Percentiles rank a stretch among this genome's conserved stretches.
phyloP scores from a whole-genome alignment of 2,888 invertebrate genomes.

The Mayetiola destructor region DNA sequence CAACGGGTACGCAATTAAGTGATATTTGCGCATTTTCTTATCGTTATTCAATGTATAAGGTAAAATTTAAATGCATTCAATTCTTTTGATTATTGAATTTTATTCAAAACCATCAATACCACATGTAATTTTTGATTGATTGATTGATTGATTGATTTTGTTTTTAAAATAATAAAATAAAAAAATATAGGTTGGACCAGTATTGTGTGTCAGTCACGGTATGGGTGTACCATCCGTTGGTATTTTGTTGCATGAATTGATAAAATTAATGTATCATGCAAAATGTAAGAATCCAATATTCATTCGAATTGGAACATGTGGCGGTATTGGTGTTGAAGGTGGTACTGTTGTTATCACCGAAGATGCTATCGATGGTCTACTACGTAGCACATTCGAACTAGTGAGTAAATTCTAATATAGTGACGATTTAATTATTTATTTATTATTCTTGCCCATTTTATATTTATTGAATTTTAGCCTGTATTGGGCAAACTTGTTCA shows the following conservation, averaged over 20 bases:
- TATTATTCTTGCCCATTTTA: not conserved
- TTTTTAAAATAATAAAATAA: not conserved
- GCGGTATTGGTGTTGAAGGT: slow-evolving; percentile 81
- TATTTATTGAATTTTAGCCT: slow-evolving; percentile 40
- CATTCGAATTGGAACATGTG: slow-evolving; percentile 87
- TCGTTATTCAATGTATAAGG: slow-evolving; percentile 92
- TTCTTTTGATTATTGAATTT: too few relatives aligned
- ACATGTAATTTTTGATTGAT: too few relatives aligned
- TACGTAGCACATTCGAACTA: slow-evolving; percentile 68
- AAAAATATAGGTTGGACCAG: slow-evolving; percentile 30
- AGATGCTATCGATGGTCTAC: slow-evolving; percentile 76
- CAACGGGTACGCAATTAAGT: slow-evolving; percentile 71
- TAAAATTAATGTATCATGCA: slow-evolving; percentile 90
- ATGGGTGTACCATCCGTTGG: slow-evolving; percentile 96
- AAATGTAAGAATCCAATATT: slow-evolving; percentile 76
- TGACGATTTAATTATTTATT: not conserved
- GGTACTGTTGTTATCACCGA: slow-evolving; percentile 91
- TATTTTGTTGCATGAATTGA: slow-evolving; percentile 87
- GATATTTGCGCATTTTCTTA: slow-evolving; percentile 87
- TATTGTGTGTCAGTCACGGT: slow-evolving; percentile 53
- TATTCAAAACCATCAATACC: too few relatives aligned
- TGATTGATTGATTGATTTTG: too few relatives aligned
- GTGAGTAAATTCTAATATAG: slow-evolving; percentile 36
- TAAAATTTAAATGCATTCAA: slow-evolving; percentile 33
- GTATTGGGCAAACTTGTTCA: slow-evolving; percentile 70